Evolutionary conservation across 2,888 invertebrate genomes (phyloP).

Genomic region (Tipula vernalis): DNA sequence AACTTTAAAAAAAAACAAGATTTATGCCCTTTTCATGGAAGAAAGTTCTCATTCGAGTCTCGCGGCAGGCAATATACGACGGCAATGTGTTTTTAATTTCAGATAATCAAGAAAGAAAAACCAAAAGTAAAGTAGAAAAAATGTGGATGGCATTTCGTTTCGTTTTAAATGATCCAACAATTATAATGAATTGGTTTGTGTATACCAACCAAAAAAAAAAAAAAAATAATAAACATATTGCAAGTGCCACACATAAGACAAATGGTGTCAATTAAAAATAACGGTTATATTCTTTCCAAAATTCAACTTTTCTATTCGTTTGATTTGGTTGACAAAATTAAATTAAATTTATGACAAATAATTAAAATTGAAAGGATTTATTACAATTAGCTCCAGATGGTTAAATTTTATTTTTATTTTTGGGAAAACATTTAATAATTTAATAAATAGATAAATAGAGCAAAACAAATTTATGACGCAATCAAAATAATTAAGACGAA

Average conservation of each 20-base stretch:
- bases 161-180: not conserved
- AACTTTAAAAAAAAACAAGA: not conserved
- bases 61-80: not conserved
- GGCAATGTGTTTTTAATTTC: not conserved
- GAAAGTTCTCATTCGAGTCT: not conserved
- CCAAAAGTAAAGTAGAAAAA: not conserved
- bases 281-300: not conserved
- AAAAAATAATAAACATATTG: not conserved
- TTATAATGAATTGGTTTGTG: not conserved
- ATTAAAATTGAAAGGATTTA: not conserved
- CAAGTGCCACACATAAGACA: not conserved
- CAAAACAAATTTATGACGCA: not conserved
- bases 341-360: not conserved
- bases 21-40: not conserved
- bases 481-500: not conserved
- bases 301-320: not conserved
- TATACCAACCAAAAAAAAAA: not conserved
- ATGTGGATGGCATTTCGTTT: not conserved
- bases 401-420: not conserved
- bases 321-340: slow-evolving; percentile 4
- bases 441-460: not conserved
- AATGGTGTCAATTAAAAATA: not conserved
- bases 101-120: not conserved
- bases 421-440: not conserved
- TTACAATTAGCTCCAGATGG: not conserved